Percentiles rank a stretch among this genome's conserved stretches.
Conservation (phyloP, 2,113 vertebrate genomes). For the Epinephelus moara region DNA sequence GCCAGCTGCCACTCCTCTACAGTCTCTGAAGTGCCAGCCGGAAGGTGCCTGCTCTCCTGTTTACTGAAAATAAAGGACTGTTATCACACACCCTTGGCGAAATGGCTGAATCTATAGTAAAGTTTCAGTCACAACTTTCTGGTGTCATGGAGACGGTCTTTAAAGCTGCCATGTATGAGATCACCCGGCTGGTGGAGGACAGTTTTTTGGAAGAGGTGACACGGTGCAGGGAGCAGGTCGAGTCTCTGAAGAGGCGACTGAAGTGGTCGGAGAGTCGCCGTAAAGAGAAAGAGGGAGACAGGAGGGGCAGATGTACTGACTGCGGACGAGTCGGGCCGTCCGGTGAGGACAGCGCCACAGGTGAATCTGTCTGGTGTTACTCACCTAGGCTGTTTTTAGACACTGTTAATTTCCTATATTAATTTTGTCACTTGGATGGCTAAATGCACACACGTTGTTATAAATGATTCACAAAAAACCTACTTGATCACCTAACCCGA, state of each 20-base stretch:
- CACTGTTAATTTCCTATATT: no score
- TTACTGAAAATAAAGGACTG: not conserved
- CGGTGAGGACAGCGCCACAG: constrained; percentile 26
- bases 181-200: constrained; percentile 84
- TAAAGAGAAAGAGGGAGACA: constrained; percentile 65
- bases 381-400: no score
- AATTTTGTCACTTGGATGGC: no score
- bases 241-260: constrained; percentile 80
- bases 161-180: constrained; percentile 87
- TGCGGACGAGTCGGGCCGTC: constrained; percentile 63
- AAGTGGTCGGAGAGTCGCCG: constrained; percentile 77
- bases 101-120: constrained; percentile 80
- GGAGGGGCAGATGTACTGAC: constrained; percentile 64
- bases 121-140: constrained; percentile 86
- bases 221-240: constrained; percentile 82
- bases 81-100: not conserved
- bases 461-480: no score
- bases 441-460: no score
- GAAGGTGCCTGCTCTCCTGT: not conserved
- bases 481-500: no score
- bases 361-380: constrained; percentile 37
- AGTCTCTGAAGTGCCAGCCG: not conserved
- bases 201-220: constrained; percentile 84
- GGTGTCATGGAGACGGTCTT: constrained; percentile 87
- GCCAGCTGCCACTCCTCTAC: not conserved